Evolutionary conservation across 2,113 vertebrate genomes (phyloP), one percentile per base, ranked within the genome.

Genomic region (Pollachius pollachius): DNA sequence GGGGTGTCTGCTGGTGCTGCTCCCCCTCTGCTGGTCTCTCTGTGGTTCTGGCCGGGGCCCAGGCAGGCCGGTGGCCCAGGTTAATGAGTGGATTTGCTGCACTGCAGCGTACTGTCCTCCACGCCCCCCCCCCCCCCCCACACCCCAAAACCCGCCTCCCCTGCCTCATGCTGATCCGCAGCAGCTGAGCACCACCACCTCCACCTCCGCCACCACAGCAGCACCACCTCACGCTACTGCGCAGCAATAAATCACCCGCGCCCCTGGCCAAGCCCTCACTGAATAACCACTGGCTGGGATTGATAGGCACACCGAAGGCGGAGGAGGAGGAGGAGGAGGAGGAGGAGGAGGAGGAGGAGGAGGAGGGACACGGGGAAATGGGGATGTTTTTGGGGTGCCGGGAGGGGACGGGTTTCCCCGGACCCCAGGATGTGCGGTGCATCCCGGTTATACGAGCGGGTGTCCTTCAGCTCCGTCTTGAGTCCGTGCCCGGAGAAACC

Each of bases 1-100:
- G 37, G 21, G 52, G 54, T 62, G 8, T 54, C 11, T 13, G 9
- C 7, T 48, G 41, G 41, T 48, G 8, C 41, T 48, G 41, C 41
- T 48, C 5, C 6, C 41, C 8, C 8, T 48, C 41, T 48, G 8
- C 41, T 48, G 41, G 41, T 48, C 41, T 48, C 41, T 13, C 41
- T 48, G 41, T 48, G 41, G 41, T 13, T 48, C 76, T 85, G 83
- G 81, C 79, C 72, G 63, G 52, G 71, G 81, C 81, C 84, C 80
- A 83, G 75, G 84, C 77, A 78, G 87, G 84, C 86, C 73, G 81
- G 63, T 71, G 83, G 73, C 72, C 75, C 74, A 85, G 90, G 89
- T 90, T 92, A 92, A 91, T 90, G 86, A 92, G 87, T 87, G 88
- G 84, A 86, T 92, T 88, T 92, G 88, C 86, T 93, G 91, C 91